These are phyloP conservation scores for Drosophila sechellia DNA, from an alignment of 1,140 invertebrate species.

Conservation along the genomic window DNA sequence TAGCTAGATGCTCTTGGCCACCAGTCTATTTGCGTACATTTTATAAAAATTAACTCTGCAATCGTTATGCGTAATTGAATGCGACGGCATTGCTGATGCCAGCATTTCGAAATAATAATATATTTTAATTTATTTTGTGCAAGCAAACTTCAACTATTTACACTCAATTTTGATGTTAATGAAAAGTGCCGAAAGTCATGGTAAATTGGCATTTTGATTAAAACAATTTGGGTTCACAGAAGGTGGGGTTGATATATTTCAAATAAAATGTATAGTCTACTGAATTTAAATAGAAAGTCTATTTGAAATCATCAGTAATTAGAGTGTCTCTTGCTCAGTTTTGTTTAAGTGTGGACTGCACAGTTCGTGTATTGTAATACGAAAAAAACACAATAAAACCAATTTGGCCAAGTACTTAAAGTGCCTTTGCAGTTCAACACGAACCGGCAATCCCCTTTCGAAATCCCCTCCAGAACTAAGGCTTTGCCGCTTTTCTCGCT, in stretches of 20 bases:
- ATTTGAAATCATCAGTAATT: not conserved
- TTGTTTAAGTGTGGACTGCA: slow-evolving; percentile 2
- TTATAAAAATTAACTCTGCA: not conserved
- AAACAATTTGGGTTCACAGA: not conserved
- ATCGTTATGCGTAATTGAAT: not conserved
- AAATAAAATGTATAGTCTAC: no score
- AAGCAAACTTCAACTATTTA: no score
- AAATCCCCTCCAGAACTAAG: slow-evolving; percentile 9
- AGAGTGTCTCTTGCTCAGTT: not conserved
- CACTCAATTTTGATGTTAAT: no score
- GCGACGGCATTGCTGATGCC: not conserved
- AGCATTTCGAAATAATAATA: no score
- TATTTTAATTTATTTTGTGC: no score
- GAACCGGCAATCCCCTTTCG: slow-evolving; percentile 1
- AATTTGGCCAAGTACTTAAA: slow-evolving; percentile 66
- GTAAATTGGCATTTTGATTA: no score
- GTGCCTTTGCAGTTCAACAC: slow-evolving; percentile 60
- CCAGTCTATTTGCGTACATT: not conserved
- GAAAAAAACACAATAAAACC: slow-evolving; percentile 25
- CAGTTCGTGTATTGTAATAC: slow-evolving; percentile 7
- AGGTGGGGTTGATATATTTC: not conserved
- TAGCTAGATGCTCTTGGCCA: not conserved
- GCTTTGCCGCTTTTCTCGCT: not conserved
- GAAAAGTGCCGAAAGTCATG: no score
- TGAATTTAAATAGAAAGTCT: not conserved